Conservation (phyloP, 2,797 vertebrate species). For the Tympanoctomys barrerae region DNA sequence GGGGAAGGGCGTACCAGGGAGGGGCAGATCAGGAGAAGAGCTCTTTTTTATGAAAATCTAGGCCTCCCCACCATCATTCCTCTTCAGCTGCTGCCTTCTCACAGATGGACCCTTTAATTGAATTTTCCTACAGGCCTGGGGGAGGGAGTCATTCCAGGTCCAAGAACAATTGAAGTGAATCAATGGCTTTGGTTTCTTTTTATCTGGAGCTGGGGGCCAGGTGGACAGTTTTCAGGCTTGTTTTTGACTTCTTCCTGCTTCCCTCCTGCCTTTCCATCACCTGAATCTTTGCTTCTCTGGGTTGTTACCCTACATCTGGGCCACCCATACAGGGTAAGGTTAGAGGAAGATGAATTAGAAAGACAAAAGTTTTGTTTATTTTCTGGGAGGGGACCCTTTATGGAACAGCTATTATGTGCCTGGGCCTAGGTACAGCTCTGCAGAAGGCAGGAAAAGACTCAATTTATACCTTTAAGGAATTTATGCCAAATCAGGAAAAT, state of each 20-base stretch:
- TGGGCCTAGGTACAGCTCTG: not conserved
- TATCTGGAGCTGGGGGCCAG: conserved; percentile 79
- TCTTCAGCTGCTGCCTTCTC: conserved; percentile 90
- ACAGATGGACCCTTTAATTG: conserved; percentile 91
- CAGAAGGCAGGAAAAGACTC: not conserved
- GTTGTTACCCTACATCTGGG: not conserved
- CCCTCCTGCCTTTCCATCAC: not conserved
- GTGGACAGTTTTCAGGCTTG: conserved; percentile 66
- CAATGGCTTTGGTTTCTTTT: conserved; percentile 87
- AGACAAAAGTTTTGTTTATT: not conserved
- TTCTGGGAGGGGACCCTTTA: not conserved
- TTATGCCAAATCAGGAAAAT: not conserved
- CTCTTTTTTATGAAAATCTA: conserved; percentile 88
- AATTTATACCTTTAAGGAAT: not conserved
- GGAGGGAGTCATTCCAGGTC: conserved; percentile 89
- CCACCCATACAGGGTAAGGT: not conserved
- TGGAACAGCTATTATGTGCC: not conserved
- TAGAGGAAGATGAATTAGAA: conserved; percentile 14
- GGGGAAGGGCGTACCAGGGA: conserved; percentile 53
- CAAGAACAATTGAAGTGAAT: conserved; percentile 90
- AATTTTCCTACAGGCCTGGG: conserved; percentile 89
- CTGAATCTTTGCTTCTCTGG: not conserved
- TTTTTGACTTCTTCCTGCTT: not conserved
- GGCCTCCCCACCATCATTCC: conserved; percentile 87
- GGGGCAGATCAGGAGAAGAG: not conserved